Evolutionary conservation across 2,888 invertebrate genomes (phyloP), one percentile per base, ranked within the genome.

Genomic region (Drosophila multiciliata): DNA sequence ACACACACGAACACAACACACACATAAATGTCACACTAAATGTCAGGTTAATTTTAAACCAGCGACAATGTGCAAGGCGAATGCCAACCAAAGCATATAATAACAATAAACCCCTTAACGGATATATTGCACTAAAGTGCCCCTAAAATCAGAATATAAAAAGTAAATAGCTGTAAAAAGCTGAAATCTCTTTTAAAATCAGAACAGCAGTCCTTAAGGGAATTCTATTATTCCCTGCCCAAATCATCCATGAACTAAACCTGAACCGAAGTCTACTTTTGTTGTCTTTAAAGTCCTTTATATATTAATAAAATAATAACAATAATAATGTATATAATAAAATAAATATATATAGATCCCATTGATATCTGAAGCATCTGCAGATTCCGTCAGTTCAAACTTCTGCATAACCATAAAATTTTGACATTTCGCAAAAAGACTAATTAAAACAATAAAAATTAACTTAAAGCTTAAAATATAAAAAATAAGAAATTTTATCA

Each of bases 11-110:
- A 53, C 52, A 59, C 48, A 54, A 45, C 26, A 58, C 20, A 66
- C 59, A 49, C 23, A 52, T 20, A 35, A 29, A 15, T 26, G 33
- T 15, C 48, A 38, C 17, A 53, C 60, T 48, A 71, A 78, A 78
- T 78, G 79, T 71, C 77, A 78, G 79, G 57, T 66, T 74, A 66
- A 74, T 71, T 78, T 71, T 66, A 70, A 74, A 60, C 70, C 60
- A 63, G 68, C 67, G 42, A 36, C n/a, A 42, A 20, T 23, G 32
- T 32, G 55, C 8, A 40, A 32, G 20, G 48, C 36, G 59, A 59
- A 33, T 66, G 59, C 57, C 78, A 57, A n/a, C 29, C 40, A 38
- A 53, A 54, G 45, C 36, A 32, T 38, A 15, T 29, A 48, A n/a
- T 26, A 48, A 53, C 52, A n/a, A 50, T 60, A 69, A 55, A 40